Evolutionary conservation across 2,888 invertebrate species (phyloP).

Genomic region (Orgyia antiqua): DNA sequence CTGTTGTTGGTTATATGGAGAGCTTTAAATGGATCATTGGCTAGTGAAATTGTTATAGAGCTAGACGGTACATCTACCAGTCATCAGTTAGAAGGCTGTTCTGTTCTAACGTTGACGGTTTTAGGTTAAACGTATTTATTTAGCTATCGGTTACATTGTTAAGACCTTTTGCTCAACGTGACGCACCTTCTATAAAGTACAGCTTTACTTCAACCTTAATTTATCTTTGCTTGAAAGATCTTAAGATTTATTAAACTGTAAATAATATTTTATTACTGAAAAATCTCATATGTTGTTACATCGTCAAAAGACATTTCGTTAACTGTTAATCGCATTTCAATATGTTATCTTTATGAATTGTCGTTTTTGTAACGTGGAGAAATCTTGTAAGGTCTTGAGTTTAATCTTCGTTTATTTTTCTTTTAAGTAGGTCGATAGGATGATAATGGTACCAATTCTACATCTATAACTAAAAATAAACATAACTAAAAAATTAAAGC

Average conservation of each 20-base stretch:
- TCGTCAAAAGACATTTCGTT: conserved; percentile 54
- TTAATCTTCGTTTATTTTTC: conserved; percentile 44
- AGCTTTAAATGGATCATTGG: conserved; percentile 30
- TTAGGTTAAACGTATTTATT: conserved; percentile 65
- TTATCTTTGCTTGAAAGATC: conserved; percentile 33
- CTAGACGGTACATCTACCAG: conserved; percentile 24
- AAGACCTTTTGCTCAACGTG: conserved; percentile 43
- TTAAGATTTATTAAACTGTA: conserved; percentile 52
- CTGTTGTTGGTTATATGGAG: conserved; percentile 22
- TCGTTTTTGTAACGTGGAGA: conserved; percentile 47
- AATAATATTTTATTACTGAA: conserved; percentile 52
- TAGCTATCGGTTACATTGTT: conserved; percentile 50
- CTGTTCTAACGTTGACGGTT: conserved; percentile 48
- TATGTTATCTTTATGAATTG: conserved; percentile 57
- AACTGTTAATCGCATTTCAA: conserved; percentile 56
- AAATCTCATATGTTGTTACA: conserved; percentile 42
- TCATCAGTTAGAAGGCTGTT: conserved; percentile 42
- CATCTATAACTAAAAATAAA: too few relatives aligned
- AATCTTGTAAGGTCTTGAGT: conserved; percentile 34
- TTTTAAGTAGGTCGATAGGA: conserved; percentile 28
- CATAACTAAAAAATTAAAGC: too few relatives aligned
- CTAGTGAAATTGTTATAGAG: conserved; percentile 31
- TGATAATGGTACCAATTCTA: too few relatives aligned
- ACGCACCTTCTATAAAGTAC: conserved; percentile 38
- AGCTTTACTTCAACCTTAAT: conserved; percentile 32